These are phyloP conservation scores for Corvus moneduloides DNA, from an alignment of 2,113 vertebrate genomes.

Conservation along the genomic window DNA sequence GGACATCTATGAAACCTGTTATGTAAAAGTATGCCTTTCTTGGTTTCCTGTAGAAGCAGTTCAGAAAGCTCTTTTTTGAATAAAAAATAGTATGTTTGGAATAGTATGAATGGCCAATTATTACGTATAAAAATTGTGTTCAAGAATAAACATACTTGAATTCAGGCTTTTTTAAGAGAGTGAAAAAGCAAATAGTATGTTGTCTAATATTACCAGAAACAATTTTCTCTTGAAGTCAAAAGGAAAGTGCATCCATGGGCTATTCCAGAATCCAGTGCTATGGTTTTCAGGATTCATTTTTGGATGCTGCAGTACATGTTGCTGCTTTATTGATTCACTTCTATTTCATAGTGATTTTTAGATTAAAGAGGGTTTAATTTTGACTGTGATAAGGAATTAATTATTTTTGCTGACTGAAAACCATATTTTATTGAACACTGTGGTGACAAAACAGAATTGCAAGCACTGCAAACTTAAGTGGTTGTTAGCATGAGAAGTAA, in stretches of 20 bases:
- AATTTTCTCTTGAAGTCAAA: not conserved
- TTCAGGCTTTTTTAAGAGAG: not conserved
- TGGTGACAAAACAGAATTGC: slow-evolving; percentile 8
- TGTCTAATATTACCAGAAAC: not conserved
- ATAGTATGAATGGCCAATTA: not conserved
- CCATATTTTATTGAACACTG: not conserved
- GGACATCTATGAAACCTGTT: not conserved
- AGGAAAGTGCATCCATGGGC: not conserved
- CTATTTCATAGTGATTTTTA: slow-evolving; percentile 15
- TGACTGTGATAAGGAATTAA: not conserved
- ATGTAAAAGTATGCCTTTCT: not conserved
- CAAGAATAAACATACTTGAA: not conserved
- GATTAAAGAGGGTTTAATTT: slow-evolving; percentile 11
- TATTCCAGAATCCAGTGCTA: not conserved
- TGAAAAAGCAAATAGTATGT: not conserved
- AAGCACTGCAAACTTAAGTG: slow-evolving; percentile 11
- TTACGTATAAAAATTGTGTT: not conserved
- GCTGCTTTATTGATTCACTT: not conserved
- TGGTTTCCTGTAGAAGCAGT: not conserved
- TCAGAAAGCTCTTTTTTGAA: not conserved
- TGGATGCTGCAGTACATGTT: not conserved
- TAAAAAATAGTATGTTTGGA: not conserved
- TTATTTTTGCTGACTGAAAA: slow-evolving; percentile 12
- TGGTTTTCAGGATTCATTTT: not conserved
- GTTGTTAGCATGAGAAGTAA: slow-evolving; percentile 31